Conservation (phyloP, 2,113 vertebrate genomes). For the Monopterus albus region DNA sequence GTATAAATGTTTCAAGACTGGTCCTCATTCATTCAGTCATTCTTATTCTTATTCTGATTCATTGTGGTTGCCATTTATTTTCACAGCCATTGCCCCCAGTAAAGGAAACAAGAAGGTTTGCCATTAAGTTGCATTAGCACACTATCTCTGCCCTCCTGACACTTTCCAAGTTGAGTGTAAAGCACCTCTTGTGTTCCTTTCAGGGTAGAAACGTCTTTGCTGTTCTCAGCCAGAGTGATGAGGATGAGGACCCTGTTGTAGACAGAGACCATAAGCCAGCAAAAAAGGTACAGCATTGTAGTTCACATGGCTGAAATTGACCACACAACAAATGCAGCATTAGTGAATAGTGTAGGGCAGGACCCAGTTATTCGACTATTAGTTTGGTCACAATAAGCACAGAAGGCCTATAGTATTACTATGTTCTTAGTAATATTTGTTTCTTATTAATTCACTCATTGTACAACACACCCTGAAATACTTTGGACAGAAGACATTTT, state of each 20-base stretch:
- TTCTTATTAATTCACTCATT: no score
- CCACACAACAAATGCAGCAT: no score
- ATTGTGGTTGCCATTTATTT: background rate
- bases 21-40: background rate
- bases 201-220: constrained; percentile 90
- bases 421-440: no score
- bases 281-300: constrained; percentile 56
- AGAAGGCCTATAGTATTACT: no score
- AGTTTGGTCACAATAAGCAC: no score
- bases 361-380: no score
- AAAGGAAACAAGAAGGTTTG: constrained; percentile 79
- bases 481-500: no score
- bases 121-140: background rate
- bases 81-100: constrained; percentile 60
- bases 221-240: constrained; percentile 87
- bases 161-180: background rate
- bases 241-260: constrained; percentile 73
- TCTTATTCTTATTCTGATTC: background rate
- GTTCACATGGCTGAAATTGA: background rate
- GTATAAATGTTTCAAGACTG: background rate
- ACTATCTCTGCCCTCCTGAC: background rate
- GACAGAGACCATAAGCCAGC: constrained; percentile 61
- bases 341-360: no score
- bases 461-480: no score
- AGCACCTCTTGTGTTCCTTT: constrained; percentile 3